Conservation (phyloP, 2,888 invertebrate species). For the Caenorhabditis afra region DNA sequence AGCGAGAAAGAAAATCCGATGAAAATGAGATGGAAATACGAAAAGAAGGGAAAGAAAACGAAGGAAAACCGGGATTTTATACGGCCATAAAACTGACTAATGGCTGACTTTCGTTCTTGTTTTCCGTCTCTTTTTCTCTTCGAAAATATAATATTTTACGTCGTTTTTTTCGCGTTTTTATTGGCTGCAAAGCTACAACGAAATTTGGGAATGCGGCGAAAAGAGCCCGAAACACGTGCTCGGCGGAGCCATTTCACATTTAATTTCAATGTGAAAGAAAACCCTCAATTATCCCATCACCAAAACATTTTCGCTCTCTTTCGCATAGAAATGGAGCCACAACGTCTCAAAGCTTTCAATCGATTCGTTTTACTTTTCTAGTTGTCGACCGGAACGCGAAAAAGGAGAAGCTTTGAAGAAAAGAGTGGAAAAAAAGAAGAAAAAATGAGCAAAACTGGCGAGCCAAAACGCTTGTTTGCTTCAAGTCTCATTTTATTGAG, state of each 20-base stretch:
- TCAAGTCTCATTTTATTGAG: constrained; percentile 60
- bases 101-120: constrained; percentile 30
- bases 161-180: no score
- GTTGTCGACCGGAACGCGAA: background rate
- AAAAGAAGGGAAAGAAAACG: constrained; percentile 2
- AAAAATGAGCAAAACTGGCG: constrained; percentile 59
- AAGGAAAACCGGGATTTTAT: constrained; percentile 32
- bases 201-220: background rate
- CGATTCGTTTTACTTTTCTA: background rate
- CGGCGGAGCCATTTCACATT: background rate
- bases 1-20: constrained; percentile 24
- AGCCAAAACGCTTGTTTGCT: constrained; percentile 59
- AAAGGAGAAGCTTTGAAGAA: constrained; percentile 41
- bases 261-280: constrained; percentile 4
- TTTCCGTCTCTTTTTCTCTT: constrained; percentile 14
- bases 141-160: background rate
- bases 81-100: constrained; percentile 39
- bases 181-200: no score
- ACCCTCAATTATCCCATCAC: constrained; percentile 11
- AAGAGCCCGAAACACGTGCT: background rate
- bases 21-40: constrained; percentile 12
- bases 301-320: no score
- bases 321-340: no score
- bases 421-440: constrained; percentile 54
- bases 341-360: background rate